These are phyloP conservation scores for Eubasilissa regina DNA, from an alignment of 1,140 invertebrate species.

Conservation along the genomic window DNA sequence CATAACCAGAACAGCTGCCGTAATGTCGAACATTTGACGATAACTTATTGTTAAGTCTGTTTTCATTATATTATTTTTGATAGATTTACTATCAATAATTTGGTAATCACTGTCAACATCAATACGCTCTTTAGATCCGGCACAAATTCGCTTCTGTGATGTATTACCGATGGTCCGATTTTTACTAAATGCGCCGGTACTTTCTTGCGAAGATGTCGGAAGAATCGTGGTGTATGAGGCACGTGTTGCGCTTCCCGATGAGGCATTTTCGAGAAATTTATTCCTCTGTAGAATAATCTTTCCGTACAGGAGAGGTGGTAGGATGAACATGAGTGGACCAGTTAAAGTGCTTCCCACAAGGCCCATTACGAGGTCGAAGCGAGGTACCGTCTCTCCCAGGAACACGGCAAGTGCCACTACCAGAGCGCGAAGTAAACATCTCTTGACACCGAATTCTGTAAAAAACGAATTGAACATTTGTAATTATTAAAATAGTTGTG, in stretches of 20 bases:
- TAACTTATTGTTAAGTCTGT: not conserved
- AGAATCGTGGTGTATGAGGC: too few relatives aligned
- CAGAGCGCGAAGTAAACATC: constrained; percentile 81
- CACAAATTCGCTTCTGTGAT: too few relatives aligned
- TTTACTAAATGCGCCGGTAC: too few relatives aligned
- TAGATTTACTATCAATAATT: too few relatives aligned
- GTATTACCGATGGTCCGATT: too few relatives aligned
- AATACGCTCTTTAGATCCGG: too few relatives aligned
- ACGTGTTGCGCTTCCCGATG: too few relatives aligned
- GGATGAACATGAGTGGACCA: constrained; percentile 87
- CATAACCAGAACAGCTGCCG: constrained; percentile 70
- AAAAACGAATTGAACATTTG: not conserved
- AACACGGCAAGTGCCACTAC: constrained; percentile 82
- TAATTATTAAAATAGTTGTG: too few relatives aligned
- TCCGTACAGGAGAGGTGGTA: constrained; percentile 88
- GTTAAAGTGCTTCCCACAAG: constrained; percentile 89
- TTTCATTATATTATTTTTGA: too few relatives aligned
- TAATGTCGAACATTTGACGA: constrained; percentile 63
- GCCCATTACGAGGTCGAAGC: constrained; percentile 92
- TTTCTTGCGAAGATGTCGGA: too few relatives aligned
- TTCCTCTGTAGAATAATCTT: constrained; percentile 64
- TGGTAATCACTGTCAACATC: too few relatives aligned
- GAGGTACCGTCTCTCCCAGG: constrained; percentile 86
- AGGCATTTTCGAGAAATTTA: too few relatives aligned
- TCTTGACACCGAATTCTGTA: constrained; percentile 86